Conservation (phyloP, 2,113 vertebrate species). For the Perca flavescens region DNA sequence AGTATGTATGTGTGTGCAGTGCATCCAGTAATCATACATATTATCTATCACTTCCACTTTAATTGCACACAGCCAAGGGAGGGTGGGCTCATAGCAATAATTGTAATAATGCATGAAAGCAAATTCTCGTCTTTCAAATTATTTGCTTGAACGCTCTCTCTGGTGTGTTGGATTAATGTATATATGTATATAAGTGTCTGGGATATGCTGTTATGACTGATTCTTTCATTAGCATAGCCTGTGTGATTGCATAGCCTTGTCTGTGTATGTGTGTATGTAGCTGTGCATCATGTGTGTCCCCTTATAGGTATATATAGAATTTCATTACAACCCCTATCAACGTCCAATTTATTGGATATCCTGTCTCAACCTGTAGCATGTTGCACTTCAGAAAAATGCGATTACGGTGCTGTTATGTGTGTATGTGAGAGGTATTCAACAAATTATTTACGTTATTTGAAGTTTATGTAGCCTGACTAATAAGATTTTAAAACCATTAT, state of each 20-base stretch:
- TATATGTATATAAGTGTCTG: conserved; percentile 44
- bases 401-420: conserved; percentile 29
- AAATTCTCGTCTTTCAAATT: conserved; percentile 71
- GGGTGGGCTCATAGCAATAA: conserved; percentile 60
- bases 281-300: neutral
- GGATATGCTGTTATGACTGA: conserved; percentile 55
- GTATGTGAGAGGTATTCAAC: conserved; percentile 20
- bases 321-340: conserved; percentile 59
- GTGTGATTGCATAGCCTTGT: conserved; percentile 13
- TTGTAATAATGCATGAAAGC: conserved; percentile 58
- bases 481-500: conserved; percentile 42
- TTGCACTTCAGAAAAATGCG: conserved; percentile 46
- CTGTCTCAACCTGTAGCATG: conserved; percentile 37
- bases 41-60: conserved; percentile 63
- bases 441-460: conserved; percentile 57
- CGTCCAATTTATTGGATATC: conserved; percentile 67
- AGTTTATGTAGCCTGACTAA: conserved; percentile 52
- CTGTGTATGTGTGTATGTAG: neutral
- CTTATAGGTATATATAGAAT: conserved; percentile 39
- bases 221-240: conserved; percentile 57
- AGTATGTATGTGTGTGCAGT: conserved; percentile 14
- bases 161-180: conserved; percentile 35
- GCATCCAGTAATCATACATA: conserved; percentile 54
- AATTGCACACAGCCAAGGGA: conserved; percentile 54
- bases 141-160: conserved; percentile 59